These are phyloP conservation scores for Lytechinus variegatus DNA, from an alignment of 35 echinoderm and acorn worm genomes.

Conservation along the genomic window DNA sequence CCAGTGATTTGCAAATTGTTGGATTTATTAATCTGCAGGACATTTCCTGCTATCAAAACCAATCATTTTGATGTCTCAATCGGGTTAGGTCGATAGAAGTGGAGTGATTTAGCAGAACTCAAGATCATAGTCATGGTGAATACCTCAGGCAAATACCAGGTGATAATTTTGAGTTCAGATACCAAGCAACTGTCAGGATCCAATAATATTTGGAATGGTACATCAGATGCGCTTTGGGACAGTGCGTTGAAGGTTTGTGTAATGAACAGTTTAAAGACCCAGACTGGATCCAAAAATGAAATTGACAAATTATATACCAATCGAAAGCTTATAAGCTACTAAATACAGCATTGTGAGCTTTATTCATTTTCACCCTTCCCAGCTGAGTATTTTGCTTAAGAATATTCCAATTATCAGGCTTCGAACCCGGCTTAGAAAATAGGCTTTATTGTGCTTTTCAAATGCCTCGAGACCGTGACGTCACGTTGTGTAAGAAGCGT, in stretches of 20 bases:
- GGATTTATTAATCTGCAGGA: neutral
- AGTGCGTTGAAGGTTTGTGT: neutral
- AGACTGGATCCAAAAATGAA: too few species aligned
- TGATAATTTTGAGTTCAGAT: neutral
- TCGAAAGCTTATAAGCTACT: too few species aligned
- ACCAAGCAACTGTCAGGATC: neutral
- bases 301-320: too few species aligned
- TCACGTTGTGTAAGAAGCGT: too few species aligned
- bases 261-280: neutral
- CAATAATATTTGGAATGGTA: neutral
- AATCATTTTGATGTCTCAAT: neutral
- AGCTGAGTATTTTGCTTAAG: too few species aligned
- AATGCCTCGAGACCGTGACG: too few species aligned
- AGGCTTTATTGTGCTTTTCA: too few species aligned
- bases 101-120: slow-evolving; percentile 10
- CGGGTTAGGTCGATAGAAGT: neutral
- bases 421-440: too few species aligned
- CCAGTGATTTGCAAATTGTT: slow-evolving; percentile 18
- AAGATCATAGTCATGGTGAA: neutral
- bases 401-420: too few species aligned
- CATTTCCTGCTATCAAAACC: neutral
- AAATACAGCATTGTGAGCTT: too few species aligned
- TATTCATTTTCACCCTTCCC: too few species aligned
- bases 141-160: neutral
- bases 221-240: neutral